A percentile compares a stretch with the other conserved stretches of the same genome.
These are phyloP conservation scores for Microcaecilia unicolor DNA, from an alignment of 2,797 vertebrate species.

Conservation along the genomic window DNA sequence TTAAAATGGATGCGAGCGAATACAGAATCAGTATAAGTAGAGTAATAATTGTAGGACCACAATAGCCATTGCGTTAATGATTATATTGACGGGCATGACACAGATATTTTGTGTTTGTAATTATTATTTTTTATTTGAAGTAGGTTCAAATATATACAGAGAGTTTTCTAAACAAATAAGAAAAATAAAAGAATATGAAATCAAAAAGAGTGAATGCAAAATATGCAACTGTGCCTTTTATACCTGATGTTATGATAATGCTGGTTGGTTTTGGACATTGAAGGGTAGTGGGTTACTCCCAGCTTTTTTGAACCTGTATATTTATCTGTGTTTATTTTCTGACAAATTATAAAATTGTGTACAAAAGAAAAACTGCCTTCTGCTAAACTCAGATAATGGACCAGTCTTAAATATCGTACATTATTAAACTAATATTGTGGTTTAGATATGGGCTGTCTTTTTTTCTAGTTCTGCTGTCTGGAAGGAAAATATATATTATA, in stretches of 20 bases:
- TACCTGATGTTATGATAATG: conserved; percentile 86
- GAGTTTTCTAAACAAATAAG: conserved; percentile 75
- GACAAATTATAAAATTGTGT: conserved; percentile 60
- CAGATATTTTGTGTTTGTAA: conserved; percentile 63
- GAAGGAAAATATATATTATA: conserved; percentile 10
- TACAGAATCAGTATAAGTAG: conserved; percentile 52
- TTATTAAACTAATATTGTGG: conserved; percentile 32
- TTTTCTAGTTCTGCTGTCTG: conserved; percentile 23
- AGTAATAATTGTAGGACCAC: conserved; percentile 54
- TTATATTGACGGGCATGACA: conserved; percentile 65
- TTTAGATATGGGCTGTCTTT: conserved; percentile 20
- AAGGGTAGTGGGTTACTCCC: conserved; percentile 70
- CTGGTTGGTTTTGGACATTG: conserved; percentile 73
- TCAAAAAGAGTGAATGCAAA: conserved; percentile 88
- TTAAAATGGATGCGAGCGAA: conserved; percentile 49
- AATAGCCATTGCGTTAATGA: conserved; percentile 51
- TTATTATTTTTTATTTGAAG: conserved; percentile 58
- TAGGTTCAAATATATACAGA: conserved; percentile 82
- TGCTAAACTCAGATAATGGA: conserved; percentile 71
- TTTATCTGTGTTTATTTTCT: conserved; percentile 68
- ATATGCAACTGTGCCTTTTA: conserved; percentile 99
- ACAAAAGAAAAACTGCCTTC: conserved; percentile 72
- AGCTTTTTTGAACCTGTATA: conserved; percentile 68
- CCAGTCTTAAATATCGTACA: conserved; percentile 65
- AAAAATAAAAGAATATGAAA: conserved; percentile 49